These are phyloP conservation scores for Lineus longissimus DNA, from an alignment of 1,140 invertebrate species.

Conservation along the genomic window DNA sequence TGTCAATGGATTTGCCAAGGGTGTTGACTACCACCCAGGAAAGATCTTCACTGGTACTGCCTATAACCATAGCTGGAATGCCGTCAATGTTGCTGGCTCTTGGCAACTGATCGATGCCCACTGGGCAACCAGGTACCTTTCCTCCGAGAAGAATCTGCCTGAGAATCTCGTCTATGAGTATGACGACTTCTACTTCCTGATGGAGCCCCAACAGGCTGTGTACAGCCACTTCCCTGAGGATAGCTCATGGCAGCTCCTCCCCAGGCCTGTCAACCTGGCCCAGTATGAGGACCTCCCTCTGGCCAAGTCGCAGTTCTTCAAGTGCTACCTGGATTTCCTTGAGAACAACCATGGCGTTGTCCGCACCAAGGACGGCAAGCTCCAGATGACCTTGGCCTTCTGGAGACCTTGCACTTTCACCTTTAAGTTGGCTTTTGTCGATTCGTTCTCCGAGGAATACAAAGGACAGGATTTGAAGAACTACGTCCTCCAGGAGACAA, in stretches of 20 bases:
- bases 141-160: slow-evolving; percentile 47
- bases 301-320: slow-evolving; percentile 55
- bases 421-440: slow-evolving; percentile 47
- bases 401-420: slow-evolving; percentile 51
- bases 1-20: slow-evolving; percentile 97
- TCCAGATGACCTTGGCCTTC: slow-evolving; percentile 48
- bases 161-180: slow-evolving; percentile 54
- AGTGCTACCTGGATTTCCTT: slow-evolving; percentile 52
- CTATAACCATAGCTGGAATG: slow-evolving; percentile 55
- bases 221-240: slow-evolving; percentile 54
- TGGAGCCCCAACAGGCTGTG: slow-evolving; percentile 51
- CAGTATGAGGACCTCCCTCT: slow-evolving; percentile 53
- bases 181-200: slow-evolving; percentile 55
- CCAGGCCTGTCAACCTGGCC: slow-evolving; percentile 30
- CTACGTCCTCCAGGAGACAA: slow-evolving; percentile 49
- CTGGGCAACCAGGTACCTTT: slow-evolving; percentile 52
- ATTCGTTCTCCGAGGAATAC: slow-evolving; percentile 41
- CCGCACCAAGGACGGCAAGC: slow-evolving; percentile 40
- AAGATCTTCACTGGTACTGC: slow-evolving; percentile 47
- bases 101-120: slow-evolving; percentile 55
- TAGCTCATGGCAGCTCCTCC: slow-evolving; percentile 48
- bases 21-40: slow-evolving; percentile 93
- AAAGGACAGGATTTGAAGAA: slow-evolving; percentile 48
- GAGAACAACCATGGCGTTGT: slow-evolving; percentile 51
- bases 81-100: slow-evolving; percentile 47